A percentile compares a stretch with the other conserved stretches of the same genome.
These are phyloP conservation scores for Microplitis manilae DNA, from an alignment of 2,888 invertebrate genomes.

Conservation along the genomic window DNA sequence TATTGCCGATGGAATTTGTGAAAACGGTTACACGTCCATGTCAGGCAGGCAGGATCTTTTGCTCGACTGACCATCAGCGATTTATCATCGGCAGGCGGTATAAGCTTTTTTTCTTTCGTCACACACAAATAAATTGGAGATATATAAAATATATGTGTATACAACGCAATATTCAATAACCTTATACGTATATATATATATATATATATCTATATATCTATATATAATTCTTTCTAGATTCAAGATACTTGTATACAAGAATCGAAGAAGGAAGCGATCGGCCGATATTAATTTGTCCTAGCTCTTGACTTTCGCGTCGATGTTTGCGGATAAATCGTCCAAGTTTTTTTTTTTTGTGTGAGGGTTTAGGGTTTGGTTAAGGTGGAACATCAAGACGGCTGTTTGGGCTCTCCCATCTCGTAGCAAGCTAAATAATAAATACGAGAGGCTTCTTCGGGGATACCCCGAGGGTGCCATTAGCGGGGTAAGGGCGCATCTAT, in stretches of 20 bases:
- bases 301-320: slow-evolving; percentile 39
- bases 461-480: slow-evolving; percentile 71
- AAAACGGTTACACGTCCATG: slow-evolving; percentile 35
- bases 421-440: slow-evolving; percentile 69
- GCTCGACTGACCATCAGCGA: slow-evolving; percentile 41
- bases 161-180: slow-evolving; percentile 8
- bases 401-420: slow-evolving; percentile 53
- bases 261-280: slow-evolving; percentile 25
- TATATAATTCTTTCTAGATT: slow-evolving; percentile 17
- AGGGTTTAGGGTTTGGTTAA: slow-evolving; percentile 10
- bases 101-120: slow-evolving; percentile 25
- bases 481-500: slow-evolving; percentile 63
- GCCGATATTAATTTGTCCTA: slow-evolving; percentile 42
- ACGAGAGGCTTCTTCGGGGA: slow-evolving; percentile 68
- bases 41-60: slow-evolving; percentile 45
- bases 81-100: slow-evolving; percentile 44
- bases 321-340: slow-evolving; percentile 66
- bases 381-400: slow-evolving; percentile 41
- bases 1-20: slow-evolving; percentile 29
- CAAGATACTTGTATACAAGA: slow-evolving; percentile 24
- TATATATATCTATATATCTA: slow-evolving; percentile 28
- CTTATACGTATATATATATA: slow-evolving; percentile 5
- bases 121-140: slow-evolving; percentile 20
- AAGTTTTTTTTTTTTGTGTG: background rate
- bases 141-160: background rate